Conservation (phyloP, 2,113 vertebrate genomes). For the Hipposideros armiger region DNA sequence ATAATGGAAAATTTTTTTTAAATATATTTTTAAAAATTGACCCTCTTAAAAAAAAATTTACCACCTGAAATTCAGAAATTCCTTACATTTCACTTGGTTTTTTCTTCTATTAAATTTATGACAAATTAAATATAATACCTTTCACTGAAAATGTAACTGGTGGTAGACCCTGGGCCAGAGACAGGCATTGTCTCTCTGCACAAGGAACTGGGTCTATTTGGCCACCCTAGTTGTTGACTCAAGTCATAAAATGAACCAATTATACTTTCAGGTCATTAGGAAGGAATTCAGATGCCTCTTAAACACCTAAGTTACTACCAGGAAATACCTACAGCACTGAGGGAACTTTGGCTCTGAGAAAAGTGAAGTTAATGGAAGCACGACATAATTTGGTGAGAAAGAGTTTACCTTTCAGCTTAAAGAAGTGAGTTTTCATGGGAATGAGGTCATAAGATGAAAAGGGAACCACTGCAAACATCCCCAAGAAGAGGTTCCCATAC, state of each 20-base stretch:
- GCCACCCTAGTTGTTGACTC: background rate
- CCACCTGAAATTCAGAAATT: background rate
- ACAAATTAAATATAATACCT: background rate
- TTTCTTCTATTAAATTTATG: constrained; percentile 30
- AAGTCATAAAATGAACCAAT: constrained; percentile 24
- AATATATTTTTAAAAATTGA: too few relatives aligned
- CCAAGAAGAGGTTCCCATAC: background rate
- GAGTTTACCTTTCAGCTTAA: background rate
- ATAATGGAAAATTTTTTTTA: too few relatives aligned
- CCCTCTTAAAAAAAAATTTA: background rate
- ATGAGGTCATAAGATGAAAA: background rate
- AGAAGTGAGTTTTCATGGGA: background rate
- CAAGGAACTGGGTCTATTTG: background rate
- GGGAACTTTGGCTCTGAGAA: background rate
- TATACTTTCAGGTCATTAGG: background rate
- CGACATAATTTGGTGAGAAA: background rate
- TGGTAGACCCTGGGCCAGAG: background rate
- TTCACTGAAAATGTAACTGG: background rate
- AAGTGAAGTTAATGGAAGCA: background rate
- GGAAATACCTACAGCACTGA: background rate
- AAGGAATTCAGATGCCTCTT: background rate
- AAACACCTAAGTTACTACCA: background rate
- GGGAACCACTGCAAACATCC: background rate
- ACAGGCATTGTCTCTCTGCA: background rate
- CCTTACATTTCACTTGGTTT: background rate